A percentile compares a stretch with the other conserved stretches of the same genome.
Evolutionary conservation across 2,113 vertebrate species (phyloP).

Genomic region (Abramis brama): DNA sequence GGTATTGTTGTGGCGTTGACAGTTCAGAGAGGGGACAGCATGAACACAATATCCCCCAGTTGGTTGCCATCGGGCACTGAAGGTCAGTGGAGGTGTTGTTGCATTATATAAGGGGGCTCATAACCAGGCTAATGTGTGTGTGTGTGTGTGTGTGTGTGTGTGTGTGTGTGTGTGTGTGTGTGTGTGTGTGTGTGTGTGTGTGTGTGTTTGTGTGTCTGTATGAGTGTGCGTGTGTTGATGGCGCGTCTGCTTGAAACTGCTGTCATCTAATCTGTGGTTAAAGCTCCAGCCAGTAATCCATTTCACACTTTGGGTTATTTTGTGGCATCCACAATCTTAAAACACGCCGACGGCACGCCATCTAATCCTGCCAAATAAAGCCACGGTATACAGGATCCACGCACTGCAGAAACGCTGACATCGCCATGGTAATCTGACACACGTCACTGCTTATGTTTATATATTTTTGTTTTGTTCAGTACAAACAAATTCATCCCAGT

Average conservation of each 20-base stretch:
- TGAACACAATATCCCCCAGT: conserved; percentile 5
- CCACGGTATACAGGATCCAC: not conserved
- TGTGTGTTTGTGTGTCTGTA: not conserved
- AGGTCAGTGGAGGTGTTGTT: conserved; percentile 51
- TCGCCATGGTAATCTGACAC: not conserved
- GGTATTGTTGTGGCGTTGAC: conserved; percentile 13
- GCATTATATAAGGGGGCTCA: conserved; percentile 2
- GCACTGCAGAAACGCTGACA: not conserved
- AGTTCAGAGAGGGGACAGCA: not conserved
- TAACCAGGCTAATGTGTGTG: not conserved
- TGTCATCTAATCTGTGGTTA: conserved; percentile 26
- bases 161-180: not conserved
- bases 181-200: not conserved
- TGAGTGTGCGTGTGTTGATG: not conserved
- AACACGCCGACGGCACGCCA: not conserved
- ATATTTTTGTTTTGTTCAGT: not conserved
- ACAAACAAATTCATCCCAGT: not conserved
- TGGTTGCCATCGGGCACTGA: conserved; percentile 14
- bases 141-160: too few relatives aligned
- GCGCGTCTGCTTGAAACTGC: conserved; percentile 11
- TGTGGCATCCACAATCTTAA: conserved; percentile 33
- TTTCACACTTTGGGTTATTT: conserved; percentile 34
- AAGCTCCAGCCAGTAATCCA: conserved; percentile 27
- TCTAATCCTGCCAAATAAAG: conserved; percentile 40
- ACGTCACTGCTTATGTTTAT: conserved; percentile 18